Percentiles rank a stretch among this genome's conserved stretches.
Conservation (phyloP, 2,888 invertebrate species). For the Trissonchulus latispiculum region DNA sequence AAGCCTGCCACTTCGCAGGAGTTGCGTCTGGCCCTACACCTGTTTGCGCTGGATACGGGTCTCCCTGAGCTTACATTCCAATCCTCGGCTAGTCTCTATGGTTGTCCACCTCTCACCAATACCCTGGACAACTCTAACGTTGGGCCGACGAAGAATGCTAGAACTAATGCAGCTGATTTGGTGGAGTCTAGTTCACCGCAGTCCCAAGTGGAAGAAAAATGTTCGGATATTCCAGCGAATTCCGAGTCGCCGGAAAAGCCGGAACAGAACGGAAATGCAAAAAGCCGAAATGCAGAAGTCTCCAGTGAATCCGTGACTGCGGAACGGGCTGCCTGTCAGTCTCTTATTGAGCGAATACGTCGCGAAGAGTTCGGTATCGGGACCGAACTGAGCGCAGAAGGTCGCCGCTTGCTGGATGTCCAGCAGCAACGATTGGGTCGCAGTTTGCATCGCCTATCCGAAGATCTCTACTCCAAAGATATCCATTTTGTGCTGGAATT, state of each 20-base stretch:
- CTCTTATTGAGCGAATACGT: slow-evolving; percentile 39
- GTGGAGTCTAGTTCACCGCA: not conserved
- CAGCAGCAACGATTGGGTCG: slow-evolving; percentile 36
- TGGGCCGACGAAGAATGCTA: too few relatives aligned
- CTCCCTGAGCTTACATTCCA: too few relatives aligned
- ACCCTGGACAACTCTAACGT: too few relatives aligned
- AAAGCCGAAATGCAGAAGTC: not conserved
- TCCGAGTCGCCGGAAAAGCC: not conserved
- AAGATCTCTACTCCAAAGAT: slow-evolving; percentile 43
- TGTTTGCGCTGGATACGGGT: not conserved
- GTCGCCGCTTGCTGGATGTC: slow-evolving; percentile 32
- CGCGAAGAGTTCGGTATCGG: slow-evolving; percentile 46
- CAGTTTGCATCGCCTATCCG: slow-evolving; percentile 39
- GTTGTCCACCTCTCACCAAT: not conserved
- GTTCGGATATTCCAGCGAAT: not conserved
- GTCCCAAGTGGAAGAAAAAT: not conserved
- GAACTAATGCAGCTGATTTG: too few relatives aligned
- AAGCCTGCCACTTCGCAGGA: not conserved
- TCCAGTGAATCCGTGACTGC: not conserved
- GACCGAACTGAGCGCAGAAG: slow-evolving; percentile 40
- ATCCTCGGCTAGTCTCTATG: too few relatives aligned
- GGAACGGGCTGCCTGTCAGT: not conserved
- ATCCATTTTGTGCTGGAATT: slow-evolving; percentile 47
- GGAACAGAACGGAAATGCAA: not conserved
- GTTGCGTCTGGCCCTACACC: not conserved